Conservation (phyloP, 2,113 vertebrate species). For the Caretta caretta region DNA sequence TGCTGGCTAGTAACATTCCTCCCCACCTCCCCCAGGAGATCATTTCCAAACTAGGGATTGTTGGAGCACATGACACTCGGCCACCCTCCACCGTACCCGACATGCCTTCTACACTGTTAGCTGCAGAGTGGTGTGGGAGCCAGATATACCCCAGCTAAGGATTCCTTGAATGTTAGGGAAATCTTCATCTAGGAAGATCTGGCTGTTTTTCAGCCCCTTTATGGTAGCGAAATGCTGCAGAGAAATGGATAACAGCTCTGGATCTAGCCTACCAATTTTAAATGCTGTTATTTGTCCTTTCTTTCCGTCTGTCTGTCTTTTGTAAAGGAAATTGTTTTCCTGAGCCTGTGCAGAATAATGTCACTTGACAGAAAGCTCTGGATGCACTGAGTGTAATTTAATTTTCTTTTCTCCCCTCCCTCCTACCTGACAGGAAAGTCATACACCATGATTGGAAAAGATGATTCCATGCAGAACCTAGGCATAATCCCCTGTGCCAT, state of each 20-base stretch:
- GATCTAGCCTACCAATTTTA: neutral
- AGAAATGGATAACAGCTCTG: neutral
- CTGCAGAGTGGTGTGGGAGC: neutral
- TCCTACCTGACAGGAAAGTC: constrained; percentile 89
- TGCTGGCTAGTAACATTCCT: neutral
- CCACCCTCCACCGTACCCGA: neutral
- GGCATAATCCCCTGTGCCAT: constrained; percentile 98
- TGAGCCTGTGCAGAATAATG: neutral
- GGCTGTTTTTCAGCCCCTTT: neutral
- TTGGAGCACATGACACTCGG: neutral
- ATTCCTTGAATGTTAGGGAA: neutral
- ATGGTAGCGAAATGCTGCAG: neutral
- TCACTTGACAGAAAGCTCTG: neutral
- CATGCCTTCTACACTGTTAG: neutral
- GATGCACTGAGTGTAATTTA: neutral
- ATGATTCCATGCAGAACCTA: constrained; percentile 95
- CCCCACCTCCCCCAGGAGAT: neutral
- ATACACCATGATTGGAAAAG: constrained; percentile 97
- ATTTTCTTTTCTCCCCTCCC: neutral
- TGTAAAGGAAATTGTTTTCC: neutral
- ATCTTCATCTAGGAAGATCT: neutral
- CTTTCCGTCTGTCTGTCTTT: neutral
- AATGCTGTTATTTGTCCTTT: neutral
- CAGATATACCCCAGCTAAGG: neutral
- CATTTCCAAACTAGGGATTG: neutral